phyloP scores from a whole-genome alignment of 2,888 invertebrate genomes.

The Agapostemon virescens region DNA sequence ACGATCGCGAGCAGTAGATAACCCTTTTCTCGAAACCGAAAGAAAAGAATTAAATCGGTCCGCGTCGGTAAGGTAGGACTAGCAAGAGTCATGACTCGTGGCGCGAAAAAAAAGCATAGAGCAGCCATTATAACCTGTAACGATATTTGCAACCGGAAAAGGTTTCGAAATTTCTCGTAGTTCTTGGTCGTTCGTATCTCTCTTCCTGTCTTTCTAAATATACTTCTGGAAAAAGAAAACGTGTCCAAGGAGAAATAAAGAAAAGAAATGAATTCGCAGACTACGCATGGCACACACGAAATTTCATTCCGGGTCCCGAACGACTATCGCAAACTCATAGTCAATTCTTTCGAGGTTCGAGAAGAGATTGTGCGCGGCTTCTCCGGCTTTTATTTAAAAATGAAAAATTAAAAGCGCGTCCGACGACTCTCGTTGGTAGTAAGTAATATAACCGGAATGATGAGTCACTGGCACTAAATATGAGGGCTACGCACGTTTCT shows the following conservation, averaged over 20 bases:
- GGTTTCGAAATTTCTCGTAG: constrained; percentile 13
- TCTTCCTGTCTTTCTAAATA: constrained; percentile 18
- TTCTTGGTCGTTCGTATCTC: constrained; percentile 15
- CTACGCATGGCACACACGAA: not conserved
- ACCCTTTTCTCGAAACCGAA: not conserved
- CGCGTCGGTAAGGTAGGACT: not conserved
- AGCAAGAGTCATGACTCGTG: constrained; percentile 1
- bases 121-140: constrained; percentile 5
- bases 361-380: not conserved
- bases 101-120: constrained; percentile 14
- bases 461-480: constrained; percentile 50
- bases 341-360: constrained; percentile 8
- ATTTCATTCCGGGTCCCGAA: constrained; percentile 15
- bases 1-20: not conserved
- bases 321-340: constrained; percentile 27
- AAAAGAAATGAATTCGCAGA: constrained; percentile 19
- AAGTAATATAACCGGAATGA: constrained; percentile 48
- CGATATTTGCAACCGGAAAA: constrained; percentile 13
- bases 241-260: not conserved
- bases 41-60: not conserved
- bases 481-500: not conserved
- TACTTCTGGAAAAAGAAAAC: not conserved
- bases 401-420: constrained; percentile 35
- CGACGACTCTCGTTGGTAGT: constrained; percentile 16
- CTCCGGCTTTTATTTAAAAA: constrained; percentile 8